phyloP scores from a whole-genome alignment of 1,140 invertebrate genomes.

The Aphis craccivora region DNA sequence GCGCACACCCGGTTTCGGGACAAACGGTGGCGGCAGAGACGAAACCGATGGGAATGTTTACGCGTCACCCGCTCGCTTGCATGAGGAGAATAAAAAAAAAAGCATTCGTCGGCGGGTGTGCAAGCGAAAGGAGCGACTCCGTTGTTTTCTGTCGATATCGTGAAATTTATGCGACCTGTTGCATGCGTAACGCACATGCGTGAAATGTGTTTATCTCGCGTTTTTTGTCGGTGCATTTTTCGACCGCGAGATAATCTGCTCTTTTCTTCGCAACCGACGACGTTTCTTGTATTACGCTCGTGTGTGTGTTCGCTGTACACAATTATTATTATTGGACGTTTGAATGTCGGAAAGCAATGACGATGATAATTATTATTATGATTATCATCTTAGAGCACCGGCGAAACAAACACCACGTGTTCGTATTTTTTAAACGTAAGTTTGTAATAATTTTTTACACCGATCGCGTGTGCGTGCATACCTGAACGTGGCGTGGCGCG shows the following conservation, averaged over 20 bases:
- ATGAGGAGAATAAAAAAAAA: background rate
- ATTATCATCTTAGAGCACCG: background rate
- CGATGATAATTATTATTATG: background rate
- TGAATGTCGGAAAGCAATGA: background rate
- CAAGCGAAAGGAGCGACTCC: background rate
- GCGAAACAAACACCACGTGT: background rate
- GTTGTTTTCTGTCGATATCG: constrained; percentile 22
- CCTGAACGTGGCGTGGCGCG: background rate
- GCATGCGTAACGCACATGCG: background rate
- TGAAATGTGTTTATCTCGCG: background rate
- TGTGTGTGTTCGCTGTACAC: background rate
- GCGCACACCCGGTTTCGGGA: background rate
- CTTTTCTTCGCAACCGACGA: background rate
- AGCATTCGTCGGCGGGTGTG: background rate
- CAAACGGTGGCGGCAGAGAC: background rate
- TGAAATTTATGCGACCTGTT: constrained; percentile 40
- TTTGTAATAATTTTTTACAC: background rate
- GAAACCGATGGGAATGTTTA: constrained; percentile 34
- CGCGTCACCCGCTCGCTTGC: background rate
- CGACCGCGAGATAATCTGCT: constrained; percentile 5
- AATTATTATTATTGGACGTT: background rate
- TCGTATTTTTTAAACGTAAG: background rate
- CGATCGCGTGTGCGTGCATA: background rate
- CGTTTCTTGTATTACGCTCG: background rate
- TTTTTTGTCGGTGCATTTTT: background rate